These are phyloP conservation scores for Esperia sulphurella DNA, from an alignment of 2,888 invertebrate genomes.

Conservation along the genomic window DNA sequence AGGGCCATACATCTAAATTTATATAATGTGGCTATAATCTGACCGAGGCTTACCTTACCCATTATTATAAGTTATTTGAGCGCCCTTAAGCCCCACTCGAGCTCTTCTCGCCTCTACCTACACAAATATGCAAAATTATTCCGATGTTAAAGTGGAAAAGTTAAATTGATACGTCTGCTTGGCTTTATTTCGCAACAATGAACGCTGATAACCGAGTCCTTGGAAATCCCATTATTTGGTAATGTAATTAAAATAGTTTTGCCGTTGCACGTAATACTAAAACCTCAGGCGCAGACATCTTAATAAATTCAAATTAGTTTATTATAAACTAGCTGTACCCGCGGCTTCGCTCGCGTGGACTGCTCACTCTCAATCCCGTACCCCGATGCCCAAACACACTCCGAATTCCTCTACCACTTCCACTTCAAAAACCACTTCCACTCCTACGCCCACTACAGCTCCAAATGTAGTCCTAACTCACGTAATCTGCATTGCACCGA, in stretches of 20 bases:
- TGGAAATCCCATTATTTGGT: neutral
- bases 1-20: neutral
- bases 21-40: neutral
- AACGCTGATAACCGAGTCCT: constrained; percentile 1
- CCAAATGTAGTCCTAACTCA: no score
- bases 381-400: no score
- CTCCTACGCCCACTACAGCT: no score
- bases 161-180: constrained; percentile 14
- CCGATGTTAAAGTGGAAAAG: constrained; percentile 14
- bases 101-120: neutral
- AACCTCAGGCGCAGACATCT: no score
- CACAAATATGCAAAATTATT: constrained; percentile 15
- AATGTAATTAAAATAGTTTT: neutral
- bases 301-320: no score
- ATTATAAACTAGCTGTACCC: no score
- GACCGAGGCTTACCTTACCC: neutral
- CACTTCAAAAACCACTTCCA: no score
- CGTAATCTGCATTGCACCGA: no score
- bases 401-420: no score
- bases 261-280: neutral
- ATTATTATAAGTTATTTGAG: neutral
- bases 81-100: neutral
- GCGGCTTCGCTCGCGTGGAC: no score
- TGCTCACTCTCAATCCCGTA: no score
- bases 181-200: constrained; percentile 6